phyloP scores from a whole-genome alignment of 2,113 vertebrate species.

The Menura novaehollandiae region DNA sequence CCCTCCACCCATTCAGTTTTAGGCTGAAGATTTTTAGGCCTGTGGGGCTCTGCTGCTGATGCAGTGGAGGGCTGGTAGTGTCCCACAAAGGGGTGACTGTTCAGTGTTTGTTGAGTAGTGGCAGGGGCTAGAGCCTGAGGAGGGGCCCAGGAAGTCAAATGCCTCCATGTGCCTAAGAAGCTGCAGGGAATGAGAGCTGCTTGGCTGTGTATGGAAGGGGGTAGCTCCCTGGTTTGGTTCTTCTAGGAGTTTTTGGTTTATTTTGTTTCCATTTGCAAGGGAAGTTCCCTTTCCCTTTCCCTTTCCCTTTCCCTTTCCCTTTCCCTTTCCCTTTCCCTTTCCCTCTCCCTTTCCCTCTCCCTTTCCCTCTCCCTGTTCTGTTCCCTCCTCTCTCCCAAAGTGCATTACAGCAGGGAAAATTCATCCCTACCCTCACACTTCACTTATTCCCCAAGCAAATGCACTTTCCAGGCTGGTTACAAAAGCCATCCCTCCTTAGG shows the following conservation, averaged over 20 bases:
- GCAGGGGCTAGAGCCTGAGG: neutral
- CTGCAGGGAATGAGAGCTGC: neutral
- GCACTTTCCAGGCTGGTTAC: neutral
- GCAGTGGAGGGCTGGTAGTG: neutral
- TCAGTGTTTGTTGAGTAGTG: fast-evolving
- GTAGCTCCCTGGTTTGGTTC: neutral
- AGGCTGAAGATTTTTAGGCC: neutral
- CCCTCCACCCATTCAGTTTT: neutral
- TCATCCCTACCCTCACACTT: neutral
- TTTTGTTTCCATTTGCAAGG: neutral
- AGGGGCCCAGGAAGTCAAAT: neutral
- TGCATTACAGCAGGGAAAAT: neutral
- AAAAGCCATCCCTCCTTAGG: neutral
- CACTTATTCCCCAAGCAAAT: neutral
- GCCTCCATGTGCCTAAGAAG: neutral
- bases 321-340: neutral
- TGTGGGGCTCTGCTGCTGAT: neutral
- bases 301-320: neutral
- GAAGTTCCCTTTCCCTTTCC: neutral
- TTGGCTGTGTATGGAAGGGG: neutral
- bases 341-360: neutral
- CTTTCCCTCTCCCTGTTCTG: neutral
- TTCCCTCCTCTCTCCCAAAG: neutral
- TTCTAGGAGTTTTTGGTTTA: neutral
- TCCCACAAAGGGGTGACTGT: neutral